phyloP scores from a whole-genome alignment of 2,888 invertebrate genomes.

The Chelonus formosanus region DNA sequence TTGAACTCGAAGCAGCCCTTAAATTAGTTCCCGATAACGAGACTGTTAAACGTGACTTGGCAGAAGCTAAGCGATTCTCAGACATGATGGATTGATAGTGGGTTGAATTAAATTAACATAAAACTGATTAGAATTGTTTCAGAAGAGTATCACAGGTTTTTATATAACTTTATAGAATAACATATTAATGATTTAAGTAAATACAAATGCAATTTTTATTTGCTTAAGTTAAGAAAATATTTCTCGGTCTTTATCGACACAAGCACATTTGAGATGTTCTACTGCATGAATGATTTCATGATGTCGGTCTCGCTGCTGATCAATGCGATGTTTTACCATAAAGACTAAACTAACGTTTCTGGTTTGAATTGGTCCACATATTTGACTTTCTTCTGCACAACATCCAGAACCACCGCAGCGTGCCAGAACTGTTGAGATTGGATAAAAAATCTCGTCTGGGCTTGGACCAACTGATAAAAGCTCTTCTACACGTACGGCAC shows the following conservation, averaged over 20 bases:
- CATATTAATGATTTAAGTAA: not conserved
- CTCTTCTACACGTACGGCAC: constrained; percentile 54
- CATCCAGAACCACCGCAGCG: constrained; percentile 59
- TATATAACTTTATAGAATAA: no score
- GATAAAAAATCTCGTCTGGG: constrained; percentile 57
- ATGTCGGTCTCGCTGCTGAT: constrained; percentile 56
- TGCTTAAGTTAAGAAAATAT: constrained; percentile 1
- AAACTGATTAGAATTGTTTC: no score
- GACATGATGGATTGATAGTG: constrained; percentile 19
- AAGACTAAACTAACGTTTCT: constrained; percentile 59
- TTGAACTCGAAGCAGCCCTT: constrained; percentile 79
- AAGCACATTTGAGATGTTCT: constrained; percentile 56
- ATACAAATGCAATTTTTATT: constrained; percentile 1
- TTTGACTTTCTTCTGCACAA: constrained; percentile 49
- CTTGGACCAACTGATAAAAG: constrained; percentile 53
- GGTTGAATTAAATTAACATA: constrained; percentile 12
- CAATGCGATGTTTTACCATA: constrained; percentile 55
- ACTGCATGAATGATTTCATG: constrained; percentile 56
- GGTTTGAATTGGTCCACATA: constrained; percentile 52
- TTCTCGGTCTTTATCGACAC: constrained; percentile 42
- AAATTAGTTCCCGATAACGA: constrained; percentile 74
- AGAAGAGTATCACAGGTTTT: no score
- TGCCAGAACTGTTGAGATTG: constrained; percentile 55
- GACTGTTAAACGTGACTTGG: constrained; percentile 70
- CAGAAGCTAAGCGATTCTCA: constrained; percentile 49